Percentiles rank a stretch among this genome's conserved stretches.
These are phyloP conservation scores for Notiomystis cincta DNA, from an alignment of 2,113 vertebrate genomes.

Conservation along the genomic window DNA sequence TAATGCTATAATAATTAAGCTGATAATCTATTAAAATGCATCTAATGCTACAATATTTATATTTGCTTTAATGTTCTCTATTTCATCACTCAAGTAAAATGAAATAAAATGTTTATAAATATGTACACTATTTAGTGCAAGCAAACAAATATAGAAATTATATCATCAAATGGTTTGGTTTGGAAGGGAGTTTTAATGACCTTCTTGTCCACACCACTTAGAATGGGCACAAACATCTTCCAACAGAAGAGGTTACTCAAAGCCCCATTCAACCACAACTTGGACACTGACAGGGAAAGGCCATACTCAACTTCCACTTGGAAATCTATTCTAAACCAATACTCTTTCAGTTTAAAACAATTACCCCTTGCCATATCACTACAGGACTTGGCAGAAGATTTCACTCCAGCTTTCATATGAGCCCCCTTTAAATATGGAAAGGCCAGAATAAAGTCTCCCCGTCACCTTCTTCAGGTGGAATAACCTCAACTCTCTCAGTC, in stretches of 20 bases:
- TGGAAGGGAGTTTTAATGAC: background rate
- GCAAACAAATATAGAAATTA: background rate
- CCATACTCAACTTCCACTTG: background rate
- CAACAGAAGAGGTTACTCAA: background rate
- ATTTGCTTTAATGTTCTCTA: background rate
- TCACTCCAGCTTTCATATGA: background rate
- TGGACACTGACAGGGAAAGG: background rate
- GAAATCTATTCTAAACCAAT: background rate
- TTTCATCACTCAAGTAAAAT: background rate
- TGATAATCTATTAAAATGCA: background rate
- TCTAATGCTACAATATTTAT: background rate
- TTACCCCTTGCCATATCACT: background rate
- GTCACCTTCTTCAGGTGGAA: background rate
- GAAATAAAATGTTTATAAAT: background rate
- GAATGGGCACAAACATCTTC: background rate
- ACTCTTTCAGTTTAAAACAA: background rate
- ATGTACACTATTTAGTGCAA: background rate
- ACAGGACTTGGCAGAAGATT: background rate
- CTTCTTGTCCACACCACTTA: accelerated
- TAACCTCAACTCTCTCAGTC: background rate
- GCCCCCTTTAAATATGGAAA: background rate
- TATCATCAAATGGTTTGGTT: accelerated
- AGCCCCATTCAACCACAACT: accelerated
- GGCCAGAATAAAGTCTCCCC: background rate
- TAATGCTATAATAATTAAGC: background rate